Evolutionary conservation across 1,140 invertebrate species (phyloP).

Genomic region (Metaphire vulgaris): DNA sequence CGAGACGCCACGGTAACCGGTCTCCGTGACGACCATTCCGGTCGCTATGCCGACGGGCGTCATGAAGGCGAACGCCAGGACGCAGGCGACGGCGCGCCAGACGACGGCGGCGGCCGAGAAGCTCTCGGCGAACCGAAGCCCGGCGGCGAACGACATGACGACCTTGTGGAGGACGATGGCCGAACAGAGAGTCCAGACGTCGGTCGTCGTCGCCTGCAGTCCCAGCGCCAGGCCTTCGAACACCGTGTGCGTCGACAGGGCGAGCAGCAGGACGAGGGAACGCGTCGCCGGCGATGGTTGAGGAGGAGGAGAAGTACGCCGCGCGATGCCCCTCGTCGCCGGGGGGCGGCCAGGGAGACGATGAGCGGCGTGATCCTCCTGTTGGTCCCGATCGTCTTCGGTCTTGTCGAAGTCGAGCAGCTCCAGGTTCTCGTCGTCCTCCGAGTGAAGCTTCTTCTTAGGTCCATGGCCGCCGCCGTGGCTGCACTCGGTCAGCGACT

Average conservation of each 20-base stretch:
- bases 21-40: slow-evolving; percentile 59
- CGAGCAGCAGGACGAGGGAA: slow-evolving; percentile 64
- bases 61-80: slow-evolving; percentile 34
- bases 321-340: background rate
- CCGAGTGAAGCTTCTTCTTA: background rate
- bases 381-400: background rate
- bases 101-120: background rate
- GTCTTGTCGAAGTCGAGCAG: background rate
- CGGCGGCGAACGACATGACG: slow-evolving; percentile 64
- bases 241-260: slow-evolving; percentile 76
- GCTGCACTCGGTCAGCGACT: slow-evolving; percentile 13
- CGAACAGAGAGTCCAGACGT: slow-evolving; percentile 71
- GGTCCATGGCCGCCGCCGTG: background rate
- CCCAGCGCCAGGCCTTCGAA: slow-evolving; percentile 79
- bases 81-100: slow-evolving; percentile 20
- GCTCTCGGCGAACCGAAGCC: slow-evolving; percentile 24
- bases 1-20: background rate
- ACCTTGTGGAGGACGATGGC: slow-evolving; percentile 81
- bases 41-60: slow-evolving; percentile 64
- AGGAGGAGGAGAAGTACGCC: too few relatives aligned
- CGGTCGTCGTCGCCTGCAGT: slow-evolving; percentile 57
- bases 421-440: background rate
- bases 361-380: background rate
- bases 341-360: background rate
- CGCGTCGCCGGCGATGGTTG: slow-evolving; percentile 63